Evolutionary conservation across 2,888 invertebrate species (phyloP).

Genomic region (Platycheirus albimanus): DNA sequence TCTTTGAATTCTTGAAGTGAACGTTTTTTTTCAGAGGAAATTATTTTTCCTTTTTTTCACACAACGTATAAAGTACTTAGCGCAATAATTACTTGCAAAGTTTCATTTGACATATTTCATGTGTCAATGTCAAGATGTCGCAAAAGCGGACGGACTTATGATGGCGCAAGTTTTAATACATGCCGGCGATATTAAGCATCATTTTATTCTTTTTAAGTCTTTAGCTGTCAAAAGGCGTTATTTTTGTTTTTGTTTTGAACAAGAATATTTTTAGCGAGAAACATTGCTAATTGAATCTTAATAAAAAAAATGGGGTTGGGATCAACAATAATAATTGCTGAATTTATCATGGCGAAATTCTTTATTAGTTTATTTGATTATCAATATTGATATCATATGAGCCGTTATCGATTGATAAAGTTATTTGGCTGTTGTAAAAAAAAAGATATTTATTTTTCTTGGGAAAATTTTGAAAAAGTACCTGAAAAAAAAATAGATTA

Average conservation of each 20-base stretch:
- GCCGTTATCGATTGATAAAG: too few relatives aligned
- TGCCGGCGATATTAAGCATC: background rate
- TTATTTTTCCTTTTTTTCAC: background rate
- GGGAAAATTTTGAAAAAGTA: too few relatives aligned
- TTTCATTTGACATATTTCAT: slow-evolving; percentile 56
- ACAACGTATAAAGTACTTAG: slow-evolving; percentile 15
- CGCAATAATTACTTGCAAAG: slow-evolving; percentile 30
- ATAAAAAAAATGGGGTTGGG: too few relatives aligned
- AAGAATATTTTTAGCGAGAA: background rate
- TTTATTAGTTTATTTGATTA: too few relatives aligned
- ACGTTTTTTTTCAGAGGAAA: background rate
- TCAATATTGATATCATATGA: too few relatives aligned
- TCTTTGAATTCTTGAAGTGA: too few relatives aligned
- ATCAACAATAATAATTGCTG: too few relatives aligned
- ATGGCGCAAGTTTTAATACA: slow-evolving; percentile 17
- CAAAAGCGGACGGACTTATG: background rate
- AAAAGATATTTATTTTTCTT: too few relatives aligned
- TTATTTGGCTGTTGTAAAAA: too few relatives aligned
- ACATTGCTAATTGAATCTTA: too few relatives aligned
- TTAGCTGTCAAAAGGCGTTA: background rate
- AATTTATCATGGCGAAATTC: too few relatives aligned
- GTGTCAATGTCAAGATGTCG: slow-evolving; percentile 47
- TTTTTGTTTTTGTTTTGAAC: background rate
- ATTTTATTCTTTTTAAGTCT: background rate
- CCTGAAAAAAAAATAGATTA: too few relatives aligned